These are phyloP conservation scores for Dipus sagitta DNA, from an alignment of 2,797 vertebrate genomes.

Conservation along the genomic window DNA sequence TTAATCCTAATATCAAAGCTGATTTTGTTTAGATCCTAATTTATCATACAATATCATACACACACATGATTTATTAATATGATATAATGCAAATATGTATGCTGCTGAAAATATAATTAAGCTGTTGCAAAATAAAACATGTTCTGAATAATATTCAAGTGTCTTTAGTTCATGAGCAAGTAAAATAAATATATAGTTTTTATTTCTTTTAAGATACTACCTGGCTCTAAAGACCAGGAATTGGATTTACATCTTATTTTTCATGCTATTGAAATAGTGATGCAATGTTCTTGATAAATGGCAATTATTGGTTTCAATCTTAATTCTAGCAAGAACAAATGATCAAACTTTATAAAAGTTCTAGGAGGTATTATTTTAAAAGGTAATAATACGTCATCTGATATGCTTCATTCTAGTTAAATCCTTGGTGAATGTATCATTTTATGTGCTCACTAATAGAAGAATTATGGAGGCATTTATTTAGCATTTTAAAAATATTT, in stretches of 20 bases:
- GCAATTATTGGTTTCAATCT: not conserved
- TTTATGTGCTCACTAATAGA: constrained; percentile 54
- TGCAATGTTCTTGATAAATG: constrained; percentile 76
- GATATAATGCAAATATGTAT: not conserved
- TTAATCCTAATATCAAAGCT: not conserved
- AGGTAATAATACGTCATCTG: constrained; percentile 36
- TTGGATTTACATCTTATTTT: constrained; percentile 15
- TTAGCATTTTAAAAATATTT: not conserved
- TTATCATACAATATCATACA: not conserved
- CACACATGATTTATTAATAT: not conserved
- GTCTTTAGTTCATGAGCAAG: constrained; percentile 3
- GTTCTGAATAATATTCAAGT: not conserved
- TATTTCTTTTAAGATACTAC: not conserved
- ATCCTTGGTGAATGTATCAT: constrained; percentile 63
- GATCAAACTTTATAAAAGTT: constrained; percentile 60
- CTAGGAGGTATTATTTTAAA: constrained; percentile 59
- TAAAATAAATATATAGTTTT: constrained; percentile 50
- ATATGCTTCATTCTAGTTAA: constrained; percentile 63
- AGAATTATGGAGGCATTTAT: constrained; percentile 64
- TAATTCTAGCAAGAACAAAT: constrained; percentile 71
- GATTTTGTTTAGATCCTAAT: not conserved
- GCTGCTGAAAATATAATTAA: not conserved
- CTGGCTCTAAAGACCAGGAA: not conserved
- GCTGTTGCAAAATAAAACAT: not conserved
- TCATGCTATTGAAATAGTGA: not conserved